phyloP scores from a whole-genome alignment of 2,888 invertebrate species.

The Syritta pipiens region DNA sequence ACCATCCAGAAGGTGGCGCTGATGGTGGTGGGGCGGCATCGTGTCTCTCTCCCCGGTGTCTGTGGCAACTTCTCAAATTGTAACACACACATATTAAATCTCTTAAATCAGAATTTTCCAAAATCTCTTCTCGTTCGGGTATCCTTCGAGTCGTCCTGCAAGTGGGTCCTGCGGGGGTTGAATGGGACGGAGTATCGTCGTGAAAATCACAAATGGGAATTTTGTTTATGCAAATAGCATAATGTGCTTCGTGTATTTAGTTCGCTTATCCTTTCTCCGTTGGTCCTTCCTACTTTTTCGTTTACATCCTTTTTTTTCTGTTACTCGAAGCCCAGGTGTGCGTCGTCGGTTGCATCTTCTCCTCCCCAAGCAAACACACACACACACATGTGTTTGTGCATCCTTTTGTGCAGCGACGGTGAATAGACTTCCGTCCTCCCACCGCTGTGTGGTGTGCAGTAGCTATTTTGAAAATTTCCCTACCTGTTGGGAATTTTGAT shows the following conservation, averaged over 20 bases:
- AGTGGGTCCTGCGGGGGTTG: not conserved
- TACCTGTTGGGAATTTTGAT: constrained; percentile 79
- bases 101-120: constrained; percentile 62
- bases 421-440: constrained; percentile 67
- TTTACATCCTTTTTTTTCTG: not conserved
- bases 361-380: no score
- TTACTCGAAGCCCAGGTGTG: no score
- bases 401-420: not conserved
- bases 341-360: constrained; percentile 37
- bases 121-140: constrained; percentile 22
- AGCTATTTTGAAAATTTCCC: constrained; percentile 67
- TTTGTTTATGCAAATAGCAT: constrained; percentile 67
- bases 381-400: constrained; percentile 13
- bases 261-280: constrained; percentile 38
- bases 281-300: constrained; percentile 6
- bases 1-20: no score
- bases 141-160: not conserved
- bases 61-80: constrained; percentile 45
- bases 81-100: constrained; percentile 57
- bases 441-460: constrained; percentile 49
- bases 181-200: not conserved
- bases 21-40: no score
- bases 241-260: constrained; percentile 63
- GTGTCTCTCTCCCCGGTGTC: no score
- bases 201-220: constrained; percentile 62